Percentiles rank a stretch among this genome's conserved stretches.
phyloP scores from a whole-genome alignment of 2,797 vertebrate genomes.

The Psittacula derbiana region DNA sequence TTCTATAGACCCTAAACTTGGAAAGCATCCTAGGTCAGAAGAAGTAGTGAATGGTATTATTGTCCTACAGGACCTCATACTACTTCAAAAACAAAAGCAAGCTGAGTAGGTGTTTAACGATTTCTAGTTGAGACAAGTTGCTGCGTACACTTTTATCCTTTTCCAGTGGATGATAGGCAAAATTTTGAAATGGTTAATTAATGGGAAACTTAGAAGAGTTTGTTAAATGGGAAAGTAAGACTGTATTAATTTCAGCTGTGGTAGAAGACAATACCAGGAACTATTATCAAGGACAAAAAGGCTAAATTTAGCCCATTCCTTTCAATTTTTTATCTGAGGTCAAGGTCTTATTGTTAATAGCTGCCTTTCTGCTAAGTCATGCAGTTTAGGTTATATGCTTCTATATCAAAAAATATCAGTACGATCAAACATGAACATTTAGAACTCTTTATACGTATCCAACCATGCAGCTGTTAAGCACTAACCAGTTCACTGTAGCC shows the following conservation, averaged over 20 bases:
- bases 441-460: background rate
- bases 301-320: background rate
- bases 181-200: background rate
- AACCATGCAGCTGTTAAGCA: background rate
- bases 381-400: background rate
- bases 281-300: background rate
- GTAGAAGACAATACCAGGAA: conserved; percentile 26
- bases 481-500: background rate
- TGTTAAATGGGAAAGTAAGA: background rate
- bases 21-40: background rate
- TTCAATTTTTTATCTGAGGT: conserved; percentile 18
- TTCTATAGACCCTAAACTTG: background rate
- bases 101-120: background rate
- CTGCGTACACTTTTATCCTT: background rate
- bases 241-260: background rate
- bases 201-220: background rate
- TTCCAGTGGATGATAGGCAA: background rate
- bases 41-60: background rate
- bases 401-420: background rate
- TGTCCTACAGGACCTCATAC: background rate
- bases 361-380: background rate
- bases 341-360: conserved; percentile 4
- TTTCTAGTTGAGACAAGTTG: background rate
- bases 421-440: background rate
- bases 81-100: background rate